Percentiles rank a stretch among this genome's conserved stretches.
These are phyloP conservation scores for Drosophila nr. medialis DNA, from an alignment of 2,888 invertebrate genomes.

Conservation along the genomic window DNA sequence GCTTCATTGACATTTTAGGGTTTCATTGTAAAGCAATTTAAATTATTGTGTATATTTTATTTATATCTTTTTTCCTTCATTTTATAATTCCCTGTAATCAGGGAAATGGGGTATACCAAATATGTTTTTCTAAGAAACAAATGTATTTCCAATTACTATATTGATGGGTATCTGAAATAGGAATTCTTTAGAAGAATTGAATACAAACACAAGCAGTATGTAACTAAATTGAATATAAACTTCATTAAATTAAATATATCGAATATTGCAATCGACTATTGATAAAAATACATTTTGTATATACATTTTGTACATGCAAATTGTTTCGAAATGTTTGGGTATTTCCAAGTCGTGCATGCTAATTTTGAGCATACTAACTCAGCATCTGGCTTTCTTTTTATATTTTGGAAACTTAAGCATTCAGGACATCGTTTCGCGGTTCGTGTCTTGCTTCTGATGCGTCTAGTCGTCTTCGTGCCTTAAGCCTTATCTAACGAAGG, in stretches of 20 bases:
- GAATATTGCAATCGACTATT: background rate
- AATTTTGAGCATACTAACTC: background rate
- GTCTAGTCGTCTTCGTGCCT: conserved; percentile 24
- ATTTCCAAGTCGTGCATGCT: conserved; percentile 2
- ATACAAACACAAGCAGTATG: background rate
- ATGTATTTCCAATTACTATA: background rate
- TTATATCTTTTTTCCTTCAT: conserved; percentile 41
- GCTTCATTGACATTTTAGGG: conserved; percentile 77
- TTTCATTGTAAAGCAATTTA: conserved; percentile 80
- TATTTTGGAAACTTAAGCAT: conserved; percentile 67
- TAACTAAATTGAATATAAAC: background rate
- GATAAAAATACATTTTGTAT: background rate
- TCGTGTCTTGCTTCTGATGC: conserved; percentile 49
- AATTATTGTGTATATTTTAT: conserved; percentile 76
- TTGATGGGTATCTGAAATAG: background rate
- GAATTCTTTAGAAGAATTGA: background rate
- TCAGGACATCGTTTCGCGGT: conserved; percentile 74
- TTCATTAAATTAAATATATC: background rate
- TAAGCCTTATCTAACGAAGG: conserved; percentile 6
- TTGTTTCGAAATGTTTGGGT: background rate
- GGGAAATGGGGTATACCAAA: background rate
- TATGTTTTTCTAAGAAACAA: background rate
- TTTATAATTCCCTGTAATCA: conserved; percentile 14
- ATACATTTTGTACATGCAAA: background rate
- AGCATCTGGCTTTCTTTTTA: conserved; percentile 8